Evolutionary conservation across 37 sponge, comb jelly and placozoan genomes (phyloP), one percentile per base, ranked within the genome.

Genomic region (Halichondria panicea): DNA sequence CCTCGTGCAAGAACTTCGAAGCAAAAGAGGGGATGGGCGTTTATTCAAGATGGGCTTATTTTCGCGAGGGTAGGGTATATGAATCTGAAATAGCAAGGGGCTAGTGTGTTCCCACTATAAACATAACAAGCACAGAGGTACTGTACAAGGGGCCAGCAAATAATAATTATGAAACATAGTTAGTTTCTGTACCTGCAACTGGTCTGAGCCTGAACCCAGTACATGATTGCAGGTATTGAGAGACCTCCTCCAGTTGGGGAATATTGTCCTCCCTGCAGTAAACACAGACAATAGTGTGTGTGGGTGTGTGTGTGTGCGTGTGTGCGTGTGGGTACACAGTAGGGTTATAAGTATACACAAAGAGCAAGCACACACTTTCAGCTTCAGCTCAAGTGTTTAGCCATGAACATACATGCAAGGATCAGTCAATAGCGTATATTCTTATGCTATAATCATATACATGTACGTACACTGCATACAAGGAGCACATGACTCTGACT

Each of bases 151-250:
- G 50, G 13, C 50, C 9, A 9, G 13, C 50, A 18, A 48, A 13
- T 48, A 48, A 9, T 13, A 19, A 50, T 18, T 15, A n/a, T n/a
- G n/a, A n/a, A n/a, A n/a, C n/a, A 18, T 11, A 48, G 11, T 11
- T 18, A 48, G 11, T 11, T 48, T 18, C 4, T 35, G 27, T 25
- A 80, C 93, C 93, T 30, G 99, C 99, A 0, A 97, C 99, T 30
- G 99, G 99, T 25, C 99, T 74, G 19, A 97, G 89, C 27, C 68
- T 76, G 70, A 95, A 97, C 2, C 99, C 99, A 21, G 95, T 89
- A 58, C 98, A 82, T 35, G 40, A 31, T 36, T 91, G 78, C 42
- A 94, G 71, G 71, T 77, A 97, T 21, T 92, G 71, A 11, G 88
- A 87, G n/a, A 97, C 93, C 64, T 84, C 93, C 43, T 93, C 84